Evolutionary conservation across 2,113 vertebrate genomes (phyloP), one percentile per base, ranked within the genome.

Genomic region (Sinocyclocheilus grahami): DNA sequence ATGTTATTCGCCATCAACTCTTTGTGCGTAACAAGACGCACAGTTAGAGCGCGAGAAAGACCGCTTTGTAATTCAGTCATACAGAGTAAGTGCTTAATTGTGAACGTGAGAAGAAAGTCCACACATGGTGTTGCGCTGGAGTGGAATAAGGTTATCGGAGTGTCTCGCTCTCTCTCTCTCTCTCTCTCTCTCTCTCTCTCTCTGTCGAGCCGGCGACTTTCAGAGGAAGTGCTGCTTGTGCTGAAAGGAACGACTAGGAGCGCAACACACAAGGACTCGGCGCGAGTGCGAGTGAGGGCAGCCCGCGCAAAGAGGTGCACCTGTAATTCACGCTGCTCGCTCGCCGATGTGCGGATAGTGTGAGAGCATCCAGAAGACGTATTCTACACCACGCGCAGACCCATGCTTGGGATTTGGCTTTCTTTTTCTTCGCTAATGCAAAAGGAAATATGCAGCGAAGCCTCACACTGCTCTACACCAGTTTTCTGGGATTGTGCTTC

Each of bases 391-490:
- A 12, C 46, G 46, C 46, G 46, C 46, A 48, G 12, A 48, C 46
- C 46, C 46, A 97, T 98, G 96, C 94, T 93, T 92, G 97, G 96
- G 97, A 93, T 96, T 96, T 94, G 95, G 94, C 93, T 97, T 94
- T 95, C 46, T 48, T 95, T 94, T 93, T 95, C 96, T 94, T 96
- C 97, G 96, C 98, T 96, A 97, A 99, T 99, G 98, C 97, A 97
- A 99, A 96, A 95, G 95, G 97, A 97, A 98, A 98, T 98, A 99
- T 99, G 97, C 97, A 96, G 97, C 96, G 96, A 96, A 97, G 97
- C 96, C 94, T 99, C 96, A 95, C 95, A 95, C 95, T 98, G 95
- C 97, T 99, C 95, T 98, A 95, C 96, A 97, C 97, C 97, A 93
- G 97, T 95, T 97, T 99, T 94, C 96, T 99, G 96, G 97, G 97